Evolutionary conservation across 2,888 invertebrate genomes (phyloP), one percentile per base, ranked within the genome.

Genomic region (Hirtodrosophila confusa): DNA sequence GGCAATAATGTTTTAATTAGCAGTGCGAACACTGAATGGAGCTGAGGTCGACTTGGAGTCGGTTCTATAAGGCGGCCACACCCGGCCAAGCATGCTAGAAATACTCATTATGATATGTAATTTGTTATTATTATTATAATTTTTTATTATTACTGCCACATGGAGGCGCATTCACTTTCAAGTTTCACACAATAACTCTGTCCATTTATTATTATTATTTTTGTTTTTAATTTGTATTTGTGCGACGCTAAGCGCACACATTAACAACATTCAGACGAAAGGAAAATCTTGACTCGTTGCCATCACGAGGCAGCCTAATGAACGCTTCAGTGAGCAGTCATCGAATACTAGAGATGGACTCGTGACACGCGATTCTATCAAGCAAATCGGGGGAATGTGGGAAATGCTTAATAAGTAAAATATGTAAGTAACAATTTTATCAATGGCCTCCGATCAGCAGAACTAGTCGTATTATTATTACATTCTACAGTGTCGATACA

Each of bases 1-100:
- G 68, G 67, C 63, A 75, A 77, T 78, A 82, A 82, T 82, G 78
- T 82, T 84, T 82, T 82, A 82, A 82, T 82, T 82, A 86, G 82
- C 84, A 70, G 33, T 54, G 62, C 41, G 50, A 51, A 33, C 29
- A 53, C 24, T 36, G 50, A 65, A 44, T 60, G 51, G 51, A 53
- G 35, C 39, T 69, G 54, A 65, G 73, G 73, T 75, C 74, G 49
- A 17, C 29, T n/a, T 23, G 11, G n/a, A 23, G 48, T 29, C 27
- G 41, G 36, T 69, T 69, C 69, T 69, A 40, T 23, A 41, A 49
- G 47, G 9, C 12, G 11, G 47, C 57, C 56, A 64, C 73, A 56
- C 73, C 73, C 61, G 37, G 29, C 12, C 55, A 11, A 36, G 35
- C 31, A 62, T 49, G 57, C 54, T 50, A 44, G 31, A 44, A 45